Conservation (phyloP, 2,113 vertebrate genomes). For the Apodemus speciosus region DNA sequence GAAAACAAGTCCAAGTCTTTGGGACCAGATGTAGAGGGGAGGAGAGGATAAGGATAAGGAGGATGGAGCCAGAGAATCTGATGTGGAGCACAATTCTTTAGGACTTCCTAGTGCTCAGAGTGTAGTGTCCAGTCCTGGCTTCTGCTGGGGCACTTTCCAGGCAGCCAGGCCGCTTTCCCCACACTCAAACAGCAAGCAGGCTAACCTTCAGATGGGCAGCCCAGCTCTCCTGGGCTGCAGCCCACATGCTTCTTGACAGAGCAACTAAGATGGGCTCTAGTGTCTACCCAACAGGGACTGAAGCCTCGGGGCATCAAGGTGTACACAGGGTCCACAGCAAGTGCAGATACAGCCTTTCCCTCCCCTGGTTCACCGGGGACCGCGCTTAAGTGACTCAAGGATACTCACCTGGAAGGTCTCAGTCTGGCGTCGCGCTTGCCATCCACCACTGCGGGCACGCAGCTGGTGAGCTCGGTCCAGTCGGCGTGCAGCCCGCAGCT, state of each 20-base stretch:
- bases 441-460: constrained; percentile 93
- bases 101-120: not conserved
- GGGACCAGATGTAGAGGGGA: not conserved
- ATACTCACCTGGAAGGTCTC: constrained; percentile 89
- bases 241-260: not conserved
- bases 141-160: not conserved
- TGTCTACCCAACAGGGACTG: not conserved
- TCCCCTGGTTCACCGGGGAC: not conserved
- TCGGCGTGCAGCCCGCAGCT: constrained; percentile 95
- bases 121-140: not conserved
- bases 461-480: constrained; percentile 96
- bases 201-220: not conserved
- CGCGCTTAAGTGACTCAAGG: not conserved
- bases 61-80: not conserved
- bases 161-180: not conserved
- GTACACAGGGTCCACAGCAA: not conserved
- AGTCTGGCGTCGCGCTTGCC: constrained; percentile 85
- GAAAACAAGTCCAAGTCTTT: not conserved
- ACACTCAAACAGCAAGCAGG: not conserved
- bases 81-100: not conserved
- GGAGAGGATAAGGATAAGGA: not conserved
- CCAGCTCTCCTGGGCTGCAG: not conserved
- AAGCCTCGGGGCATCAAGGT: not conserved
- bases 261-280: not conserved
- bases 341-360: not conserved